These are phyloP conservation scores for Leucophenga montana DNA, from an alignment of 2,888 invertebrate genomes.

Conservation along the genomic window DNA sequence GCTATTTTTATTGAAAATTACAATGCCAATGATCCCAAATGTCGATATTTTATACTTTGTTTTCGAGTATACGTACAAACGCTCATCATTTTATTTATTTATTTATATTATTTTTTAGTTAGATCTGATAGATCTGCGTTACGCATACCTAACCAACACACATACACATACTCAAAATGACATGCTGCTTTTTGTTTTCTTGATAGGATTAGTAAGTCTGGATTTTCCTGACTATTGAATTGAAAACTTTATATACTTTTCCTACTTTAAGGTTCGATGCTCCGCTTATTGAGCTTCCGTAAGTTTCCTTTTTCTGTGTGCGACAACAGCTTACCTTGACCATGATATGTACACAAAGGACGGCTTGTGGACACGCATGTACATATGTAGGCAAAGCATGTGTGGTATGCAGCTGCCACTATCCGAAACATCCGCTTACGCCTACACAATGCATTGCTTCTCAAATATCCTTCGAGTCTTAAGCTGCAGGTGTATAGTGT, in stretches of 20 bases:
- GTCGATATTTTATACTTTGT: too few relatives aligned
- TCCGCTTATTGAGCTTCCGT: neutral
- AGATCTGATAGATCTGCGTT: too few relatives aligned
- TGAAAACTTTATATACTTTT: constrained; percentile 55
- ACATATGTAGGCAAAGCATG: neutral
- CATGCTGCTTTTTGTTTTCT: constrained; percentile 6
- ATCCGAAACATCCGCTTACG: constrained; percentile 5
- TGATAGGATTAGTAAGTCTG: constrained; percentile 33
- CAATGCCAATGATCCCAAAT: too few relatives aligned
- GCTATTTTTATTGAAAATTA: too few relatives aligned
- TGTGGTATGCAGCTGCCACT: neutral
- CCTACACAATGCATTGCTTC: too few relatives aligned
- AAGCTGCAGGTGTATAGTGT: too few relatives aligned
- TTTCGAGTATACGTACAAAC: too few relatives aligned
- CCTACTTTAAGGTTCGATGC: too few relatives aligned
- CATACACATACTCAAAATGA: neutral
- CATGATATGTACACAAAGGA: neutral
- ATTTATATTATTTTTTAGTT: too few relatives aligned
- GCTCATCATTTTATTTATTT: too few relatives aligned
- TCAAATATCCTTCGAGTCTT: too few relatives aligned
- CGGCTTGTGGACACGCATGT: neutral
- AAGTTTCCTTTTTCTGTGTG: neutral
- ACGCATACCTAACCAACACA: too few relatives aligned
- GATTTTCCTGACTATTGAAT: constrained; percentile 58
- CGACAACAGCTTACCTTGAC: constrained; percentile 12